phyloP scores from a whole-genome alignment of 2,113 vertebrate species.

The Tupaia tana region DNA sequence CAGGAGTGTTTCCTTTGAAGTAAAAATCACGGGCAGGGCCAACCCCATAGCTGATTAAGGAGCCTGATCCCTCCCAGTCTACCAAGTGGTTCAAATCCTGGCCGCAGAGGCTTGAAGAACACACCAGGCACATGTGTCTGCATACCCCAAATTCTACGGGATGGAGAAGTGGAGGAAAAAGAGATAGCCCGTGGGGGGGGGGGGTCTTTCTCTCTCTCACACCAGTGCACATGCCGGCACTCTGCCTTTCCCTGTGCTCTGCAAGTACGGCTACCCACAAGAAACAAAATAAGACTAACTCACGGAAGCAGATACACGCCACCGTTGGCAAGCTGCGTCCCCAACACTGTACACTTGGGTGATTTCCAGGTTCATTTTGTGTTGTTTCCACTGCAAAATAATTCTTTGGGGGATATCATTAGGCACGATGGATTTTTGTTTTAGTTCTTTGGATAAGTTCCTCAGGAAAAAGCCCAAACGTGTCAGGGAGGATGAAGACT shows the following conservation, averaged over 20 bases:
- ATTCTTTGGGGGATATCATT: background rate
- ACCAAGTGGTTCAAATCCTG: too few species aligned
- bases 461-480: background rate
- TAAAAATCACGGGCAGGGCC: background rate
- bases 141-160: too few species aligned
- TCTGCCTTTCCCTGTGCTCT: background rate
- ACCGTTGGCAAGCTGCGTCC: background rate
- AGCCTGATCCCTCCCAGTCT: too few species aligned
- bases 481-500: background rate
- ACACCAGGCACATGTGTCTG: too few species aligned
- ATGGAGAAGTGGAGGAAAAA: too few species aligned
- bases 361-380: background rate
- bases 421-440: background rate
- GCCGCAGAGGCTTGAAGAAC: too few species aligned
- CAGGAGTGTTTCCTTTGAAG: background rate
- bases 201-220: too few species aligned
- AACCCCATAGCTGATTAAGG: too few species aligned
- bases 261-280: too few species aligned
- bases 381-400: background rate
- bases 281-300: background rate
- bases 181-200: too few species aligned
- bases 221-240: too few species aligned
- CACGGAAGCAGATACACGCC: background rate
- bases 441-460: background rate
- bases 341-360: background rate